Percentiles rank a stretch among this genome's conserved stretches.
phyloP scores from a whole-genome alignment of 1,140 invertebrate genomes.

The Danaus plexippus region DNA sequence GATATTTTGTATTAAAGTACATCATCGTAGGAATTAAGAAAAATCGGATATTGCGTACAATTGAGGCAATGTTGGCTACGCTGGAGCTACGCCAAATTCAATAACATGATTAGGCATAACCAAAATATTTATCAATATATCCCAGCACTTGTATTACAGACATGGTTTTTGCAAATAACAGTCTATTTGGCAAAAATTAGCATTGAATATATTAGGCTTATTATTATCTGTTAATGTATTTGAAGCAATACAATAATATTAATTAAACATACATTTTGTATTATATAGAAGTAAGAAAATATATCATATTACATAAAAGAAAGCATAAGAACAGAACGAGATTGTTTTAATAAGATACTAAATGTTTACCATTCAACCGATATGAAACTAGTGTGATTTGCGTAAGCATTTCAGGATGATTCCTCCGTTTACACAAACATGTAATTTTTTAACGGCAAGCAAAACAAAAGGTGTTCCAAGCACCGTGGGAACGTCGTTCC shows the following conservation, averaged over 20 bases:
- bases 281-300: conserved; percentile 5
- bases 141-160: conserved; percentile 12
- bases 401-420: too few relatives aligned
- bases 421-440: too few relatives aligned
- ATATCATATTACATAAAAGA: background rate
- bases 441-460: conserved; percentile 13
- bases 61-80: conserved; percentile 33
- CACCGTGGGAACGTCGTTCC: conserved; percentile 23
- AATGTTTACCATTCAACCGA: too few relatives aligned
- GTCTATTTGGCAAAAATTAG: background rate
- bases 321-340: too few relatives aligned
- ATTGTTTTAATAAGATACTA: too few relatives aligned
- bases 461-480: conserved; percentile 21
- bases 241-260: background rate
- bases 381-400: too few relatives aligned
- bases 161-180: background rate
- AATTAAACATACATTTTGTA: background rate
- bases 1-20: conserved; percentile 15
- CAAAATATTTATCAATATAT: conserved; percentile 35
- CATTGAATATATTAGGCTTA: conserved; percentile 2
- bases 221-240: background rate
- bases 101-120: conserved; percentile 38
- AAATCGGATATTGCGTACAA: conserved; percentile 31
- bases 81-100: conserved; percentile 46
- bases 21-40: conserved; percentile 18